phyloP scores from a whole-genome alignment of 2,888 invertebrate genomes.

The Drosophila emarginata region DNA sequence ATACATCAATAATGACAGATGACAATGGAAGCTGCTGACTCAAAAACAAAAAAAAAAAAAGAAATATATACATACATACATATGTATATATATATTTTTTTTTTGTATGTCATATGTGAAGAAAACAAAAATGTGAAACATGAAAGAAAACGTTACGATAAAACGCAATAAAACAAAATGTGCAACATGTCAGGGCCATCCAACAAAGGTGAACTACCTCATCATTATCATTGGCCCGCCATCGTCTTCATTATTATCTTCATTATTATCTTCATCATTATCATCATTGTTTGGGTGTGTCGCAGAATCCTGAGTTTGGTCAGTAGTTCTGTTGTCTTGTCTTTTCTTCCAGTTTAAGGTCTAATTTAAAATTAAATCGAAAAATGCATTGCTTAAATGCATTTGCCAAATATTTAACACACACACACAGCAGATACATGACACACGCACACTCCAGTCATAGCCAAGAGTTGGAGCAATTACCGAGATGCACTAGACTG shows the following conservation, averaged over 20 bases:
- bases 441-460: not conserved
- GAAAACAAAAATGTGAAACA: constrained; percentile 13
- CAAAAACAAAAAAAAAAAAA: constrained; percentile 27
- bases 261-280: not conserved
- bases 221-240: not conserved
- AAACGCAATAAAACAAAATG: constrained; percentile 18
- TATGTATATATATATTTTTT: constrained; percentile 21
- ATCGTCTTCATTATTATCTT: constrained; percentile 4
- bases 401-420: constrained; percentile 60
- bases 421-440: no score
- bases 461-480: constrained; percentile 53
- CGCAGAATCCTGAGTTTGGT: not conserved
- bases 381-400: constrained; percentile 50
- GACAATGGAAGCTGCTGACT: constrained; percentile 62
- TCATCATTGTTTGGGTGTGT: not conserved
- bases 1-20: constrained; percentile 74
- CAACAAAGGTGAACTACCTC: constrained; percentile 22
- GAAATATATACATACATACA: constrained; percentile 28
- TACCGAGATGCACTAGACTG: constrained; percentile 43
- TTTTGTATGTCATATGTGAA: not conserved
- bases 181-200: constrained; percentile 14
- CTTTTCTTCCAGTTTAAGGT: constrained; percentile 20
- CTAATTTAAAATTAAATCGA: constrained; percentile 20
- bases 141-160: constrained; percentile 1
- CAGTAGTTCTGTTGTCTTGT: not conserved